phyloP scores from a whole-genome alignment of 2,797 vertebrate genomes.

The Sebastes ruberrimus region DNA sequence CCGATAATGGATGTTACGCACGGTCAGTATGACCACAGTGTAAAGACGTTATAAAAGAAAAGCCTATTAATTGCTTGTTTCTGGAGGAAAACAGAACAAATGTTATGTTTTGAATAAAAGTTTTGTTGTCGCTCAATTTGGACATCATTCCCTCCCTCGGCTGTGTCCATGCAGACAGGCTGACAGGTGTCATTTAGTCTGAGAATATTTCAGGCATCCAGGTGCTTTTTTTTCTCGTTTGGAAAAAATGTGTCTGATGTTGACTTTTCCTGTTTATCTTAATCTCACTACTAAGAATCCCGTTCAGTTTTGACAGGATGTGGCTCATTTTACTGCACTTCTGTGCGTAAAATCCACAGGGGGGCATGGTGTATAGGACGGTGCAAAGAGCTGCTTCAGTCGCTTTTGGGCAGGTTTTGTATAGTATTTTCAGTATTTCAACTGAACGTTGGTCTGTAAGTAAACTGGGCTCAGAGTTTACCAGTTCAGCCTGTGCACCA shows the following conservation, averaged over 20 bases:
- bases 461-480: conserved; percentile 29
- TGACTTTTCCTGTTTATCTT: neutral
- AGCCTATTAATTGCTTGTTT: neutral
- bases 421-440: neutral
- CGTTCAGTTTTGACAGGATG: neutral
- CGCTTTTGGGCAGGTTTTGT: neutral
- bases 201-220: neutral
- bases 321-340: neutral
- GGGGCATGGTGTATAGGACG: conserved; percentile 57
- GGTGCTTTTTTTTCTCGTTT: neutral
- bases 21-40: neutral
- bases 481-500: conserved; percentile 72
- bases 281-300: neutral
- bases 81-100: neutral
- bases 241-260: neutral
- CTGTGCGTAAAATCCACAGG: conserved; percentile 4
- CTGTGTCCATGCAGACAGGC: neutral
- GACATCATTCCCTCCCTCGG: neutral
- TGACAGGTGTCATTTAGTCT: conserved; percentile 59
- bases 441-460: neutral
- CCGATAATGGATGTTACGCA: conserved; percentile 9
- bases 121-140: too few relatives aligned
- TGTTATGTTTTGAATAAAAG: neutral
- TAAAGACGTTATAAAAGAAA: neutral
- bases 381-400: conserved; percentile 32